phyloP scores from a whole-genome alignment of 2,888 invertebrate genomes.

The Brenthis hecate region DNA sequence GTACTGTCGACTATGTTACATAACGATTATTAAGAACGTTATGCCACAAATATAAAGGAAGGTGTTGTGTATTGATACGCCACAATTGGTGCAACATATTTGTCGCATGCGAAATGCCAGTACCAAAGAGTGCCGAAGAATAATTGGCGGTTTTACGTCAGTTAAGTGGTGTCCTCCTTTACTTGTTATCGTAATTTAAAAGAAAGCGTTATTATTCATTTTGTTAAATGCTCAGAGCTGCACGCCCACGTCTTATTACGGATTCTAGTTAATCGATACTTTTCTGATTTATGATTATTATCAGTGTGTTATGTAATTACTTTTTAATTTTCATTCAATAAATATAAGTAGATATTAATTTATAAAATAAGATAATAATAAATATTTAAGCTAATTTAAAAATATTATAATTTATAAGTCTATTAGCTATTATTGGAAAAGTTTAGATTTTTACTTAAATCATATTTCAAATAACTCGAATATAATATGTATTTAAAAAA shows the following conservation, averaged over 20 bases:
- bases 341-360: too few relatives aligned
- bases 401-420: too few relatives aligned
- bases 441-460: too few relatives aligned
- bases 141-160: slow-evolving; percentile 19
- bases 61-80: slow-evolving; percentile 8
- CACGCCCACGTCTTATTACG: slow-evolving; percentile 4
- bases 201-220: slow-evolving; percentile 14
- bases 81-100: slow-evolving; percentile 5
- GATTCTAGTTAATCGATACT: neutral
- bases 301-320: too few relatives aligned
- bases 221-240: slow-evolving; percentile 5
- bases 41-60: slow-evolving; percentile 9
- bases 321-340: too few relatives aligned
- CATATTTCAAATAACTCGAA: too few relatives aligned
- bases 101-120: slow-evolving; percentile 19
- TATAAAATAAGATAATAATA: too few relatives aligned
- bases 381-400: too few relatives aligned
- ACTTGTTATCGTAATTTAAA: slow-evolving; percentile 2
- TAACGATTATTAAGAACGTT: slow-evolving; percentile 3
- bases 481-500: too few relatives aligned
- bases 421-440: too few relatives aligned
- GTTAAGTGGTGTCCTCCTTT: slow-evolving; percentile 17
- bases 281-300: neutral
- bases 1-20: neutral
- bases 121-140: slow-evolving; percentile 7